These are phyloP conservation scores for Oligia strigilis DNA, from an alignment of 2,888 invertebrate species.

Conservation along the genomic window DNA sequence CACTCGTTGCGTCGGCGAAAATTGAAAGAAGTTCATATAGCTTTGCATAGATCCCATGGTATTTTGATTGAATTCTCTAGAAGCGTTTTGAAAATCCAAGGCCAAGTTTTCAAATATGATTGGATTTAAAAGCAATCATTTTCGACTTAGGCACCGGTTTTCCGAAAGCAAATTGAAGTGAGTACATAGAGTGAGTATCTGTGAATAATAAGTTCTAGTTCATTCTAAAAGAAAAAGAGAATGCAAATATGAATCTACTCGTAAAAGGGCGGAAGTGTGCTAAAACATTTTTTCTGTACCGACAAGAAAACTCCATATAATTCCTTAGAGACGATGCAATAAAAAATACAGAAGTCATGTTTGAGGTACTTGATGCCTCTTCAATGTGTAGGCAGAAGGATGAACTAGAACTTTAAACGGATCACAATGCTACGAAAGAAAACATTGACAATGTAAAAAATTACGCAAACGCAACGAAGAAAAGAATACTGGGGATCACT, in stretches of 20 bases:
- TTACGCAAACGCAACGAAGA: not conserved
- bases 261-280: not conserved
- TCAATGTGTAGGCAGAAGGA: not conserved
- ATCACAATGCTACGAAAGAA: not conserved
- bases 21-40: not conserved
- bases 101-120: not conserved
- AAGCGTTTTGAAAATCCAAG: not conserved
- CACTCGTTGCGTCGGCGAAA: not conserved
- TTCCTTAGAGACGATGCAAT: not conserved
- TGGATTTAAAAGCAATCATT: slow-evolving; percentile 11
- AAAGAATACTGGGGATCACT: not conserved
- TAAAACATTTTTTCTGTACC: not conserved
- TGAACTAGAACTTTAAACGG: not conserved
- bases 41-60: too few relatives aligned
- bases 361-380: not conserved
- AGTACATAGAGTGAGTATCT: too few relatives aligned
- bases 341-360: slow-evolving; percentile 6
- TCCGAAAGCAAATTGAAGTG: not conserved
- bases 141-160: not conserved
- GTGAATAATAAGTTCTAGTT: not conserved
- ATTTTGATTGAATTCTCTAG: not conserved
- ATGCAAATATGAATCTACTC: not conserved
- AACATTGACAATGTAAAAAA: not conserved
- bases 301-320: not conserved
- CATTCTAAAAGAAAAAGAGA: not conserved